A percentile compares a stretch with the other conserved stretches of the same genome.
phyloP scores from a whole-genome alignment of 1,140 invertebrate species.

The Bradynema listronoti region DNA sequence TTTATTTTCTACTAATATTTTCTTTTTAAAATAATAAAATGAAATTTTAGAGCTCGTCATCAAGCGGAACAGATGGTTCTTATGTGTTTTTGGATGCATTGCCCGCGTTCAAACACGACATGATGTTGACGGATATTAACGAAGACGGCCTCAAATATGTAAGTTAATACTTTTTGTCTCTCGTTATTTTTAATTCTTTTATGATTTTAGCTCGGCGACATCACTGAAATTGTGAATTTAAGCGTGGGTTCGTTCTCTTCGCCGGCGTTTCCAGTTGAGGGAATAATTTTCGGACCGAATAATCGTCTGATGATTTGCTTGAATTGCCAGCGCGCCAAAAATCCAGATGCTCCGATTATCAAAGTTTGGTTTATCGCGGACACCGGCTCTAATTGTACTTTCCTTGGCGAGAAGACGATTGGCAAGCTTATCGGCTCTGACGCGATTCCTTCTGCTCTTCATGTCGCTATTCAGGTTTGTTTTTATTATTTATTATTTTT shows the following conservation, averaged over 20 bases:
- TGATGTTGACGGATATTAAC: constrained; percentile 4
- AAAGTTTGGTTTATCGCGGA: constrained; percentile 35
- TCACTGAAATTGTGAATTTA: constrained; percentile 25
- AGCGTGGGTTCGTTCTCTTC: constrained; percentile 29
- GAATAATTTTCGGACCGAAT: constrained; percentile 24
- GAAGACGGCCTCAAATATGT: neutral
- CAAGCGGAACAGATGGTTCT: too few species aligned
- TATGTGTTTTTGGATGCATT: too few species aligned
- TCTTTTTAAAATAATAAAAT: too few species aligned
- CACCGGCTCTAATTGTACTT: neutral
- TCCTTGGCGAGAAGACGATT: constrained; percentile 17
- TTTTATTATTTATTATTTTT: too few species aligned
- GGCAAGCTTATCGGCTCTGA: constrained; percentile 20
- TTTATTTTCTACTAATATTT: too few species aligned
- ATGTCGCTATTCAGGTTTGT: constrained; percentile 26
- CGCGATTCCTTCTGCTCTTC: constrained; percentile 11
- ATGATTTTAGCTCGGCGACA: neutral
- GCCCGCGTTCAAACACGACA: neutral
- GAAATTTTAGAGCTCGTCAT: too few species aligned
- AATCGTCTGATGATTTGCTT: constrained; percentile 29
- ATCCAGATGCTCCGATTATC: constrained; percentile 16
- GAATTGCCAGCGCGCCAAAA: constrained; percentile 22
- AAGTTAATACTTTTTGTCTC: too few species aligned
- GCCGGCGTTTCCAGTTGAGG: constrained; percentile 35
- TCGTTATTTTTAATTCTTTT: too few species aligned